A percentile compares a stretch with the other conserved stretches of the same genome.
Evolutionary conservation across 2,888 invertebrate species (phyloP).

Genomic region (Dynastes hyllus): DNA sequence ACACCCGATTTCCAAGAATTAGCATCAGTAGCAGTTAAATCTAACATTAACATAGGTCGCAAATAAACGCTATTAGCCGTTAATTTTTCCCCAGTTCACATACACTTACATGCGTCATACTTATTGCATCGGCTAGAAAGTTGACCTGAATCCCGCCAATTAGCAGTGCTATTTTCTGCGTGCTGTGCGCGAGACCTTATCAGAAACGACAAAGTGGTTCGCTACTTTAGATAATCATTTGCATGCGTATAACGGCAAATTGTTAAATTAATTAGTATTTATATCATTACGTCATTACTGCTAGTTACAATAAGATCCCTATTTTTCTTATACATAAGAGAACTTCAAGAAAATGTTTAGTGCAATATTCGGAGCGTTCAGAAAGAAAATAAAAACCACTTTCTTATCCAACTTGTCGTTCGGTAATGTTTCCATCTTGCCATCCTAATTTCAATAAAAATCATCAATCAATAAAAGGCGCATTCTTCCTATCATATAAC

Average conservation of each 20-base stretch:
- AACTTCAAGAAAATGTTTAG: too few relatives aligned
- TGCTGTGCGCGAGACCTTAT: conserved; percentile 20
- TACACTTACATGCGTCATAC: conserved; percentile 26
- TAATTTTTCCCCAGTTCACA: neutral
- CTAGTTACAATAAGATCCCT: too few relatives aligned
- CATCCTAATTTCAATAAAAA: neutral
- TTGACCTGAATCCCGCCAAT: conserved; percentile 42
- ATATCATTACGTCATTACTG: too few relatives aligned
- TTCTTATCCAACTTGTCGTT: too few relatives aligned
- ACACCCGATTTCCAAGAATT: neutral
- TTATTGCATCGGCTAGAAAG: conserved; percentile 35
- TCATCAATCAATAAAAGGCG: too few relatives aligned
- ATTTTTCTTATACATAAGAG: too few relatives aligned
- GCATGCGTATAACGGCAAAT: conserved; percentile 31
- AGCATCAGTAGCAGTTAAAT: neutral
- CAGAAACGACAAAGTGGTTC: neutral
- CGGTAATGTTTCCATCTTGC: neutral
- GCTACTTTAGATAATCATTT: conserved; percentile 35
- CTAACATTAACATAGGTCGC: conserved; percentile 4
- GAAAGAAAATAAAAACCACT: too few relatives aligned
- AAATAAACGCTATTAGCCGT: neutral
- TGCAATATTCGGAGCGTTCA: too few relatives aligned
- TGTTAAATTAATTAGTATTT: conserved; percentile 5
- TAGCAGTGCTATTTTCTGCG: conserved; percentile 43
- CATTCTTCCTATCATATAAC: neutral